phyloP scores from a whole-genome alignment of 2,888 invertebrate species.

The Craniophora ligustri region DNA sequence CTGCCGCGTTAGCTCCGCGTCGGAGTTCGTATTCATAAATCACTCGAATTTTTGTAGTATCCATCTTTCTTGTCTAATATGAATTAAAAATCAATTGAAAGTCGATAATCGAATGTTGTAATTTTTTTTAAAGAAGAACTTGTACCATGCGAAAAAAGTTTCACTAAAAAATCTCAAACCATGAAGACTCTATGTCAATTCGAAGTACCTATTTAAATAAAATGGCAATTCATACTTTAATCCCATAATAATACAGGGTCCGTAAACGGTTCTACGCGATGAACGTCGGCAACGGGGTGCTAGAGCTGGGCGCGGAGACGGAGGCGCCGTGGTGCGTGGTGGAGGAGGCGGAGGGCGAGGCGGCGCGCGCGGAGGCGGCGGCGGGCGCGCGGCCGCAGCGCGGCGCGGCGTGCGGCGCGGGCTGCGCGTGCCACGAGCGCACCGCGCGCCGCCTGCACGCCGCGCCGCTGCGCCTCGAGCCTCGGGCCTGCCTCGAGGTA shows the following conservation, averaged over 20 bases:
- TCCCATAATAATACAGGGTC: conserved; percentile 59
- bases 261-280: conserved; percentile 66
- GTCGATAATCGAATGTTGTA: too few species aligned
- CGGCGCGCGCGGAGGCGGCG: background rate
- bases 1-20: too few species aligned
- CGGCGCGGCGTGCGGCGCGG: conserved; percentile 17
- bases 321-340: conserved; percentile 65
- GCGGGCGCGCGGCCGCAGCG: background rate
- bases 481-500: conserved; percentile 65
- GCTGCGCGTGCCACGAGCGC: conserved; percentile 7
- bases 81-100: too few species aligned
- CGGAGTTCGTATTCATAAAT: too few species aligned
- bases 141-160: too few species aligned
- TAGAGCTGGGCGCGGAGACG: conserved; percentile 52
- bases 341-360: background rate
- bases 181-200: too few species aligned
- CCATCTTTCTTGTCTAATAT: too few species aligned
- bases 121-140: too few species aligned
- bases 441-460: background rate
- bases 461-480: conserved; percentile 51
- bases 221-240: too few species aligned
- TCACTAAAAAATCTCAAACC: too few species aligned
- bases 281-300: conserved; percentile 67
- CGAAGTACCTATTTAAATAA: too few species aligned
- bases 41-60: too few species aligned